Evolutionary conservation across 2,888 invertebrate genomes (phyloP), one percentile per base, ranked within the genome.

Genomic region (Crossocerus cetratus): DNA sequence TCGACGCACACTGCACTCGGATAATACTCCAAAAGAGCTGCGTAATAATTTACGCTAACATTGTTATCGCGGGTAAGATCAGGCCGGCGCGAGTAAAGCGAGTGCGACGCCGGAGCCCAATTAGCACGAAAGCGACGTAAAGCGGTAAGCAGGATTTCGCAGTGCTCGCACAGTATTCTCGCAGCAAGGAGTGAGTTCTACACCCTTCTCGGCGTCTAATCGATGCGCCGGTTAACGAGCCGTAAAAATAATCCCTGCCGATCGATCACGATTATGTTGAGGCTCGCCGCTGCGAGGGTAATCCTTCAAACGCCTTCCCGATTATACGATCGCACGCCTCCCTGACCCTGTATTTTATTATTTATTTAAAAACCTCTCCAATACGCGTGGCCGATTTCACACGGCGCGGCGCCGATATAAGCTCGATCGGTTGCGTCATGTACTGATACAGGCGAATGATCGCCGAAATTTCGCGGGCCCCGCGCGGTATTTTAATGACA

Each of bases 401-500:
- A 11, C 16, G 13, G 14, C 4, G 2, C 16, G 13, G 14, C 4
- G 2, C n/a, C 43, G 59, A 59, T 20, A 16, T 43, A 18, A 16
- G 18, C n/a, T 13, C 43, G 11, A 20, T 18, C 18, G 32, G 18
- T 59, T 59, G 42, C 44, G 59, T 59, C 59, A 59, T 18, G 44
- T 14, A 43, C 43, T 32, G 42, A 23, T 32, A 13, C n/a, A 32
- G 23, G 20, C 42, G 20, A 16, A 57, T 18, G 32, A 32, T 32
- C 14, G 14, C n/a, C 42, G 43, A 59, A 59, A 43, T 21, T 13
- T 43, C 42, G 13, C 8, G 16, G 5, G n/a, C 13, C 2, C 43
- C 13, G 20, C 13, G 11, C 16, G 42, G 59, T 18, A 43, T 43
- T 59, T 59, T 59, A 59, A 59, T 42, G 20, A 59, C 18, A 18